A percentile compares a stretch with the other conserved stretches of the same genome.
phyloP scores from a whole-genome alignment of 2,888 invertebrate genomes.

The Podotricha telesiphe region DNA sequence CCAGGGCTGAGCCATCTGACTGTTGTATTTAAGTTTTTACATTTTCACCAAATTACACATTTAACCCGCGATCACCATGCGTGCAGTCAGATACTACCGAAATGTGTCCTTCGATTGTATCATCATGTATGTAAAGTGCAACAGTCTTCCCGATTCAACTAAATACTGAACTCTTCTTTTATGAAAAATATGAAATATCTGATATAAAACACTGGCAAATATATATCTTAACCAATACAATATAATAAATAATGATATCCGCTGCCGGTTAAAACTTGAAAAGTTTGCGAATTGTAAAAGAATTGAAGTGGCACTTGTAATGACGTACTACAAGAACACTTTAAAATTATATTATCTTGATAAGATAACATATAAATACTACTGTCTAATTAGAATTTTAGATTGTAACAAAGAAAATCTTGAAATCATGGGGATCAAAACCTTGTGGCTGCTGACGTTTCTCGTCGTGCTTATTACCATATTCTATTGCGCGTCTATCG shows the following conservation, averaged over 20 bases:
- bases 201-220: too few relatives aligned
- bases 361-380: not conserved
- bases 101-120: too few relatives aligned
- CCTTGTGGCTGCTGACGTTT: not conserved
- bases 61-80: too few relatives aligned
- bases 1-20: too few relatives aligned
- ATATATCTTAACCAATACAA: too few relatives aligned
- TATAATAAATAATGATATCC: not conserved
- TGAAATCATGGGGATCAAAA: not conserved
- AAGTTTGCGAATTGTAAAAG: not conserved
- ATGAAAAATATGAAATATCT: too few relatives aligned
- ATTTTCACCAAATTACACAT: too few relatives aligned
- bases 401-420: not conserved
- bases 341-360: not conserved
- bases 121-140: too few relatives aligned
- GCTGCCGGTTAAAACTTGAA: not conserved
- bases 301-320: not conserved
- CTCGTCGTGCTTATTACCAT: not conserved
- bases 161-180: too few relatives aligned
- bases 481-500: not conserved
- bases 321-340: not conserved
- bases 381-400: not conserved
- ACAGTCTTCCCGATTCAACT: too few relatives aligned
- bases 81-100: too few relatives aligned
- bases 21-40: too few relatives aligned